Evolutionary conservation across 2,113 vertebrate species (phyloP).

Genomic region (Aspidoscelis tigris): DNA sequence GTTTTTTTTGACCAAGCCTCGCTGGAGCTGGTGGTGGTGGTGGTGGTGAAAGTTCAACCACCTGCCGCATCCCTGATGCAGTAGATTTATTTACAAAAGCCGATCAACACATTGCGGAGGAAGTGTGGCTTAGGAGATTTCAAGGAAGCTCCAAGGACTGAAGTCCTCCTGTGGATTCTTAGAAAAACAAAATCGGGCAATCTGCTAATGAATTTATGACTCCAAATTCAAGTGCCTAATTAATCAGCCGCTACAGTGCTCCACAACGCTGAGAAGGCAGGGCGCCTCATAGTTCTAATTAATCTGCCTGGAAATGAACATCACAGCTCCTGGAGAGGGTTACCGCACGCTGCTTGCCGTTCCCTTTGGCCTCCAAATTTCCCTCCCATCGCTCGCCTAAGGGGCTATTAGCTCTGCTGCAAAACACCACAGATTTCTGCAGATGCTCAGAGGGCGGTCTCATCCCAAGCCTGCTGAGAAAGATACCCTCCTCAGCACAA

Average conservation of each 20-base stretch:
- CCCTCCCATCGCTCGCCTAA: too few species aligned
- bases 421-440: not conserved
- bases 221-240: slow-evolving; percentile 22
- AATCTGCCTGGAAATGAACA: slow-evolving; percentile 4
- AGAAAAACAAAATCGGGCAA: slow-evolving; percentile 21
- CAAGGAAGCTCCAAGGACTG: not conserved
- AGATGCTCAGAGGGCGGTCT: not conserved
- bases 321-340: not conserved
- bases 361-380: not conserved
- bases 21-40: too few species aligned
- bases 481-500: not conserved
- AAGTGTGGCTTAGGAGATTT: not conserved
- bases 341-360: too few species aligned
- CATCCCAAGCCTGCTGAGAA: not conserved
- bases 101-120: not conserved
- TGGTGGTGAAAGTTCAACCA: too few species aligned
- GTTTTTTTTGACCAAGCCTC: too few species aligned
- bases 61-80: not conserved
- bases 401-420: not conserved
- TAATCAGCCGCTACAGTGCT: slow-evolving; percentile 6
- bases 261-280: not conserved
- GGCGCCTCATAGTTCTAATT: slow-evolving; percentile 4
- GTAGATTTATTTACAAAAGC: not conserved
- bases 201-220: slow-evolving; percentile 15
- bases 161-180: not conserved